phyloP scores from a whole-genome alignment of 1,140 invertebrate species.

The Daktulosphaira vitifoliae region DNA sequence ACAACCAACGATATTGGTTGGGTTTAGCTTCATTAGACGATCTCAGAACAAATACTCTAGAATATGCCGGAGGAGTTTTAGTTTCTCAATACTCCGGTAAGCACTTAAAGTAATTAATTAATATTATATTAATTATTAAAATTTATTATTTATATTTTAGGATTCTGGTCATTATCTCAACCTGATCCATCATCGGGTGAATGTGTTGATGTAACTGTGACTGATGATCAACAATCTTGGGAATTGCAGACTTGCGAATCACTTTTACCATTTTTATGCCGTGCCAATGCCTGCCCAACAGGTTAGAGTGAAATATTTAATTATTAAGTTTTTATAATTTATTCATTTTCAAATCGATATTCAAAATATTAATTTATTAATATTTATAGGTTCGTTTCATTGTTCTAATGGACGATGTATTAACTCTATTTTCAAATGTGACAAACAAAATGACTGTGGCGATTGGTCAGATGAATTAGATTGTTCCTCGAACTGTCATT shows the following conservation, averaged over 20 bases:
- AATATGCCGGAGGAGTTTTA: constrained; percentile 81
- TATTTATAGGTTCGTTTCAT: constrained; percentile 65
- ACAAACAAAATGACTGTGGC: constrained; percentile 87
- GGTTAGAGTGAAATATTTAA: constrained; percentile 46
- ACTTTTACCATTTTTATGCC: constrained; percentile 87
- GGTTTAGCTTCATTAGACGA: constrained; percentile 83
- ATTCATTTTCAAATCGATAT: background rate
- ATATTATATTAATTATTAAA: background rate
- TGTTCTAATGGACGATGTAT: constrained; percentile 88
- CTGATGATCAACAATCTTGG: constrained; percentile 77
- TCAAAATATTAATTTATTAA: constrained; percentile 6
- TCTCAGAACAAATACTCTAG: constrained; percentile 81
- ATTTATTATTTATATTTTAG: constrained; percentile 43
- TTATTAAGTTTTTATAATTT: constrained; percentile 8
- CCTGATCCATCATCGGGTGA: constrained; percentile 76
- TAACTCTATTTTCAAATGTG: constrained; percentile 79
- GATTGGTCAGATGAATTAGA: constrained; percentile 86
- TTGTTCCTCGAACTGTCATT: constrained; percentile 78
- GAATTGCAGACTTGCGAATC: constrained; percentile 87
- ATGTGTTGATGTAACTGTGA: constrained; percentile 72
- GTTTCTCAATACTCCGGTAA: constrained; percentile 83
- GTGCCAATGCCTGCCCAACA: constrained; percentile 79
- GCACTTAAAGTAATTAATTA: constrained; percentile 32
- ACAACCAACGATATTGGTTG: constrained; percentile 69
- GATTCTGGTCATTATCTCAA: constrained; percentile 79